These are phyloP conservation scores for Polia nebulosa DNA, from an alignment of 2,888 invertebrate genomes.

Conservation along the genomic window DNA sequence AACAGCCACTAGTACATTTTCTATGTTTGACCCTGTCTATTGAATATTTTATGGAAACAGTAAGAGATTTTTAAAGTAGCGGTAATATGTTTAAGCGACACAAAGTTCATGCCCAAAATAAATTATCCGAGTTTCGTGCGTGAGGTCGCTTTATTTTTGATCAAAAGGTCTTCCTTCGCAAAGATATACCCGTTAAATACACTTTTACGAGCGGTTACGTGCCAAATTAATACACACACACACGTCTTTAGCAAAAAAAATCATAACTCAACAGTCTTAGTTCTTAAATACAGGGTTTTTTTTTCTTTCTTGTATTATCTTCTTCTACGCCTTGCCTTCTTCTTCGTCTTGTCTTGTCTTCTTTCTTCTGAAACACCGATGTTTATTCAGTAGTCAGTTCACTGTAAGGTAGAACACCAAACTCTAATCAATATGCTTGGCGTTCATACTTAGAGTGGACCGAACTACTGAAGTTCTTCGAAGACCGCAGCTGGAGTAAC, in stretches of 20 bases:
- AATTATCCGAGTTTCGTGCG: constrained; percentile 13
- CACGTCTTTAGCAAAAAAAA: constrained; percentile 6
- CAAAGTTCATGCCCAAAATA: constrained; percentile 34
- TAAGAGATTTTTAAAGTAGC: constrained; percentile 35
- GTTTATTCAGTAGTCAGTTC: constrained; percentile 92
- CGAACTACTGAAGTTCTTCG: constrained; percentile 74
- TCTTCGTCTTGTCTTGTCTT: constrained; percentile 30
- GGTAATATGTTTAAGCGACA: constrained; percentile 11
- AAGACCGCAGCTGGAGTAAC: constrained; percentile 2
- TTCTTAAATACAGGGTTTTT: no score
- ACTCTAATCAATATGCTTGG: constrained; percentile 95
- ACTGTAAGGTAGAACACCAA: constrained; percentile 99
- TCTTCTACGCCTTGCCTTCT: no score
- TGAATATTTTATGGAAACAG: constrained; percentile 56
- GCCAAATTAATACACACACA: constrained; percentile 13
- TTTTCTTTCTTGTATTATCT: no score
- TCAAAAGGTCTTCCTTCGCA: constrained; percentile 19
- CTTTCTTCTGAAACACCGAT: constrained; percentile 40
- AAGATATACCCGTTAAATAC: background rate
- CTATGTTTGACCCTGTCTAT: constrained; percentile 37
- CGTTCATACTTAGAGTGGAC: constrained; percentile 98
- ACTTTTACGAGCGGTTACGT: constrained; percentile 13
- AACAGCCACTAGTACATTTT: constrained; percentile 49
- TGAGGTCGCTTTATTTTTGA: constrained; percentile 19
- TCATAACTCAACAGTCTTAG: no score